These are phyloP conservation scores for Pipistrellus pipistrellus DNA, from an alignment of 2,797 vertebrate genomes.

Conservation along the genomic window DNA sequence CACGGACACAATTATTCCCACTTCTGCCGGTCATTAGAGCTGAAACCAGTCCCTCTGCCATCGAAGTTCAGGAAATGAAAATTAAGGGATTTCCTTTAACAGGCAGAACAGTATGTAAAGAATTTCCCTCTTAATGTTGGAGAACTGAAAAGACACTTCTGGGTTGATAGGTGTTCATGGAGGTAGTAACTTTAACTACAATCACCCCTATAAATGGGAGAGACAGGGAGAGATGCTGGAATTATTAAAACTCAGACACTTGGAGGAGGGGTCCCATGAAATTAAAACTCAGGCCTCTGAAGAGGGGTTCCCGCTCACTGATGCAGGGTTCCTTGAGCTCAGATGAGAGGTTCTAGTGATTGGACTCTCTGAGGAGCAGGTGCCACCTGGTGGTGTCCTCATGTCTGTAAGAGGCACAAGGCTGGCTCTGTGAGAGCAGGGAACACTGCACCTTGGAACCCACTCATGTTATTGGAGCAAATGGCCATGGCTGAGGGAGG, in stretches of 20 bases:
- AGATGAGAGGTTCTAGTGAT: background rate
- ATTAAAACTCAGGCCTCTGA: background rate
- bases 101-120: background rate
- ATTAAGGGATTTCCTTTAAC: background rate
- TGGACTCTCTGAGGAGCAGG: background rate
- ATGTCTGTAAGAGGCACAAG: background rate
- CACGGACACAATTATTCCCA: background rate
- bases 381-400: background rate
- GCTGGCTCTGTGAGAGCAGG: background rate
- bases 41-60: background rate
- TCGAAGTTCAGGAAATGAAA: background rate
- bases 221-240: background rate
- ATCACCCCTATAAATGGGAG: too few relatives aligned
- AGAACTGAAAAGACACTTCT: background rate
- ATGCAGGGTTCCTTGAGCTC: background rate
- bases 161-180: fast-evolving
- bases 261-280: background rate
- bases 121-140: background rate
- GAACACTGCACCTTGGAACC: background rate
- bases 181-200: background rate
- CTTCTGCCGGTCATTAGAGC: background rate
- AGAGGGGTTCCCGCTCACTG: background rate
- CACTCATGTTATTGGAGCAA: background rate
- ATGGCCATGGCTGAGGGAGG: background rate
- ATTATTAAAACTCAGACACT: background rate